Base-by-base conservation (phyloP, 1,140 invertebrate species). In the Drosophila nigromelanica region DNA sequence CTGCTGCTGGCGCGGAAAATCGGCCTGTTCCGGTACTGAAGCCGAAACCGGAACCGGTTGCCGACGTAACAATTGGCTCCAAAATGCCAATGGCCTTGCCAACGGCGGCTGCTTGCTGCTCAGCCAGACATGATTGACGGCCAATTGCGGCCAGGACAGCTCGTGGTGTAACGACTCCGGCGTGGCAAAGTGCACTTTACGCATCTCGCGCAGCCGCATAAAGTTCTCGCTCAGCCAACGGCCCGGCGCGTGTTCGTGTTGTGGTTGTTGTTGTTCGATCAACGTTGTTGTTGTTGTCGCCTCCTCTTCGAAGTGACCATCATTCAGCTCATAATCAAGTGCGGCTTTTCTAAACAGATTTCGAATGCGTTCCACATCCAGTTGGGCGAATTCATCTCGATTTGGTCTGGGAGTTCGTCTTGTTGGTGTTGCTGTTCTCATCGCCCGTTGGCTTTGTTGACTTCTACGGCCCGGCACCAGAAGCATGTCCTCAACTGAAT, bases 121-220 rank as follows among this genome's bases (percentile, higher is more conserved):
- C 1, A 59, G 14, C 75, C 74, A 81, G 50, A 15, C 8, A 0
- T 14, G 15, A 3, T 48, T 15, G 7, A 0, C 1, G 0, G 3
- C 21, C 1, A 62, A 7, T 5, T 8, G 21, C 3, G 66, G 58
- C 70, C 56, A 63, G 7, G 12, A 0, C 1, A 70, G 2, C 0
- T 18, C 40, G 4, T 40, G 11, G 0, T 5, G 12, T 18, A 83
- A 12, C 15, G 37, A 14, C 0, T 1, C 4, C 2, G 6, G 7
- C 5, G 8, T 8, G 6, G 0, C 2, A 15, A 10, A 24, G 4
- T 11, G 27, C 1, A 37, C 0, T 15, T 5, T 4, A n/a, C 72
- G 55, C 11, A 80, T 50, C 14, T 50, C 45, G 6, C 58, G 76
- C 5, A n/a, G 7, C 1, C 11, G 10, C 14, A 85, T 12, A 33